A percentile compares a stretch with the other conserved stretches of the same genome.
These are phyloP conservation scores for Cyanoderma ruficeps DNA, from an alignment of 2,113 vertebrate species.

Conservation along the genomic window DNA sequence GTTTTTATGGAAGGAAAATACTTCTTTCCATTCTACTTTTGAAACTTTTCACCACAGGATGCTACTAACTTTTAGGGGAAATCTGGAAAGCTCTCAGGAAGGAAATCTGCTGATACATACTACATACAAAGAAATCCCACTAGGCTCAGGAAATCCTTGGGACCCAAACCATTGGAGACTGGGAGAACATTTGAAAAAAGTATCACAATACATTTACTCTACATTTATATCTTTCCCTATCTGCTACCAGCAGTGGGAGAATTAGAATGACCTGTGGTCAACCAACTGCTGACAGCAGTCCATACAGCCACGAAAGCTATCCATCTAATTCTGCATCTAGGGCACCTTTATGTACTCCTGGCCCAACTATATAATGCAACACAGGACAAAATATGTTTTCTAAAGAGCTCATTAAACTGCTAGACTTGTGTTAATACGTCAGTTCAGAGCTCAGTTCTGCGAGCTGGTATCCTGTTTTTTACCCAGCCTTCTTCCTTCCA, in stretches of 20 bases:
- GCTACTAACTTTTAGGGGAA: not conserved
- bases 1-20: not conserved
- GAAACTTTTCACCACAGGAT: not conserved
- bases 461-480: not conserved
- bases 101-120: not conserved
- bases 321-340: not conserved
- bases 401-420: not conserved
- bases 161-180: not conserved
- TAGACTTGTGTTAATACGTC: not conserved
- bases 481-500: not conserved
- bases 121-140: not conserved
- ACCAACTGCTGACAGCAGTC: not conserved
- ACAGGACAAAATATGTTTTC: not conserved
- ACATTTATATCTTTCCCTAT: not conserved
- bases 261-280: not conserved
- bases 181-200: not conserved
- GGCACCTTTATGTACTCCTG: not conserved
- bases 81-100: not conserved
- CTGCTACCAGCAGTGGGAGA: not conserved
- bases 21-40: not conserved
- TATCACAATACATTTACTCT: not conserved
- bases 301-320: not conserved
- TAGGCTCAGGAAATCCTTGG: not conserved
- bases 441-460: not conserved
- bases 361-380: not conserved